Evolutionary conservation across 2,888 invertebrate species (phyloP).

Genomic region (Exocentrus adspersus): DNA sequence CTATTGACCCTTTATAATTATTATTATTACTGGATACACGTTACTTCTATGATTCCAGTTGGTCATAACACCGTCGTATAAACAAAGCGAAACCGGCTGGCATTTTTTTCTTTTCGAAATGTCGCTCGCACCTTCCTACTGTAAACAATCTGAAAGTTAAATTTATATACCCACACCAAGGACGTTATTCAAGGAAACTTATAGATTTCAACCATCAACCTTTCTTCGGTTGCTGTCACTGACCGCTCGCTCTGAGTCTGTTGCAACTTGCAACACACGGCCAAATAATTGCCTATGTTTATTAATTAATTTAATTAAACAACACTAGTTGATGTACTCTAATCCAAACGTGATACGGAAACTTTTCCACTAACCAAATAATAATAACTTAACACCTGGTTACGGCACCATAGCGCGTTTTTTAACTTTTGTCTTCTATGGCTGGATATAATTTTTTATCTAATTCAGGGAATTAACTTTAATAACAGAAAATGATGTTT

Average conservation of each 20-base stretch:
- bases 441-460: too few relatives aligned
- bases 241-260: background rate
- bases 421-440: too few relatives aligned
- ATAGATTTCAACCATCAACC: slow-evolving; percentile 3
- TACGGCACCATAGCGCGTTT: too few relatives aligned
- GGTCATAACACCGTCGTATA: background rate
- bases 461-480: too few relatives aligned
- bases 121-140: background rate
- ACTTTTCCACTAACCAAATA: too few relatives aligned
- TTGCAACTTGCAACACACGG: too few relatives aligned
- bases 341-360: too few relatives aligned
- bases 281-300: too few relatives aligned
- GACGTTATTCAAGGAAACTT: slow-evolving; percentile 17
- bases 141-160: slow-evolving; percentile 14
- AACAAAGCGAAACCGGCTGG: background rate
- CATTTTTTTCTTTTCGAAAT: slow-evolving; percentile 3
- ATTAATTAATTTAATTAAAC: too few relatives aligned
- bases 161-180: slow-evolving; percentile 7
- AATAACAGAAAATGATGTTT: background rate
- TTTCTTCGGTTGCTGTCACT: slow-evolving; percentile 14
- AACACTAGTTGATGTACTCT: too few relatives aligned
- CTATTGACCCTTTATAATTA: slow-evolving; percentile 31
- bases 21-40: slow-evolving; percentile 11
- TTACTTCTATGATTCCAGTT: too few relatives aligned
- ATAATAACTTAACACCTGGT: too few relatives aligned